These are phyloP conservation scores for Wiebesia pumilae DNA, from an alignment of 1,140 invertebrate species.

Conservation along the genomic window DNA sequence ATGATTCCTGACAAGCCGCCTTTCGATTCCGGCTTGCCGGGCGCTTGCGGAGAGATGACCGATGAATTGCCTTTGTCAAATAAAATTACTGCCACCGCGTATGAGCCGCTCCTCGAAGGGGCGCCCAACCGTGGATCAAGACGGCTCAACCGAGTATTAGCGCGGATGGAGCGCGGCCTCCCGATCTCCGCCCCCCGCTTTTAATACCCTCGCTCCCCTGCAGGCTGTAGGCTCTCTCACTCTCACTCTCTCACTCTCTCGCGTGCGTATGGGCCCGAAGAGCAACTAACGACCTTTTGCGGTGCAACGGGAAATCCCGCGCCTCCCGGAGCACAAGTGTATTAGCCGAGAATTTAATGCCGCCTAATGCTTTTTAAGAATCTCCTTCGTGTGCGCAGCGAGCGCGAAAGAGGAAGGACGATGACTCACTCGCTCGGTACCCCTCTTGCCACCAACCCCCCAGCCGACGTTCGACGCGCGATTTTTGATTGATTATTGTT, in stretches of 20 bases:
- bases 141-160: background rate
- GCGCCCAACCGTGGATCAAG: constrained; percentile 13
- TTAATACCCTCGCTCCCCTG: constrained; percentile 16
- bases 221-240: background rate
- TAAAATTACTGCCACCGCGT: constrained; percentile 41
- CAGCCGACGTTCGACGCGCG: background rate
- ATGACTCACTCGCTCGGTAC: background rate
- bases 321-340: constrained; percentile 29
- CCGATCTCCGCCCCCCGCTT: background rate
- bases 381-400: background rate
- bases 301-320: constrained; percentile 26
- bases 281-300: constrained; percentile 51
- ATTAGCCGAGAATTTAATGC: constrained; percentile 47
- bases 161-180: too few relatives aligned
- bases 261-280: background rate
- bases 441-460: background rate
- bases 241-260: background rate
- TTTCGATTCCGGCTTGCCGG: constrained; percentile 41
- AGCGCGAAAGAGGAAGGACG: background rate
- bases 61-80: constrained; percentile 56
- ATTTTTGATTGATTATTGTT: constrained; percentile 50
- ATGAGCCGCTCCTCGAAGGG: background rate
- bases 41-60: constrained; percentile 46
- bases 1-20: constrained; percentile 52
- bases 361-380: constrained; percentile 30